Evolutionary conservation across 2,113 vertebrate species (phyloP).

Genomic region (human): DNA sequence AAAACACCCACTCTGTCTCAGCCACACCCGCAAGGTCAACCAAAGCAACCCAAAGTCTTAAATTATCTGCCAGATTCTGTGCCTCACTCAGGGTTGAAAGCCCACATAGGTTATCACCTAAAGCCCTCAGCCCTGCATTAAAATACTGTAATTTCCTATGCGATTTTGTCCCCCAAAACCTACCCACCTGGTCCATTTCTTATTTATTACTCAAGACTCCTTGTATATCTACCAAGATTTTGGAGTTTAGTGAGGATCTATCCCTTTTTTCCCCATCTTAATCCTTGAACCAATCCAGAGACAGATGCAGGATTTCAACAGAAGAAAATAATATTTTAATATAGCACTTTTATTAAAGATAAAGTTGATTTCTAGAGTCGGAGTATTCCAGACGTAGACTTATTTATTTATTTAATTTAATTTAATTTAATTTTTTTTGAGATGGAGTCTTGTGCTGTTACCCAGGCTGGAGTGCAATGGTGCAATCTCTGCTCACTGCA

Average conservation of each 20-base stretch:
- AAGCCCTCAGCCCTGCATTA: neutral
- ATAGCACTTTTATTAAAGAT: neutral
- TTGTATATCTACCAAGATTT: neutral
- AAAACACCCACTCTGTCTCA: neutral
- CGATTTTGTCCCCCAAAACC: neutral
- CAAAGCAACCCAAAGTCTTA: neutral
- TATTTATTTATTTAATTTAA: no score
- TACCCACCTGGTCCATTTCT: neutral
- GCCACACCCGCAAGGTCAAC: neutral
- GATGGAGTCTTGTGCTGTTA: no score
- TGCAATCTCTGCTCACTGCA: no score
- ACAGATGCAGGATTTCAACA: neutral
- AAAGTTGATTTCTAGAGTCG: neutral
- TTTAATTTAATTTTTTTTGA: no score
- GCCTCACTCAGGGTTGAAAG: neutral
- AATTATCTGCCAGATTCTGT: neutral
- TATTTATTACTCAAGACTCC: neutral
- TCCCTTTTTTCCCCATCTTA: neutral
- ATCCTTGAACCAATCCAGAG: neutral
- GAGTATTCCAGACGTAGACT: neutral
- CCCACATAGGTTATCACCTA: neutral
- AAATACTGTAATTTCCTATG: neutral
- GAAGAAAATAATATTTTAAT: neutral
- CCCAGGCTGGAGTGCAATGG: no score
- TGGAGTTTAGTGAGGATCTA: neutral